A percentile compares a stretch with the other conserved stretches of the same genome.
Conservation (phyloP, 2,888 invertebrate genomes). For the Hypsopygia costalis region DNA sequence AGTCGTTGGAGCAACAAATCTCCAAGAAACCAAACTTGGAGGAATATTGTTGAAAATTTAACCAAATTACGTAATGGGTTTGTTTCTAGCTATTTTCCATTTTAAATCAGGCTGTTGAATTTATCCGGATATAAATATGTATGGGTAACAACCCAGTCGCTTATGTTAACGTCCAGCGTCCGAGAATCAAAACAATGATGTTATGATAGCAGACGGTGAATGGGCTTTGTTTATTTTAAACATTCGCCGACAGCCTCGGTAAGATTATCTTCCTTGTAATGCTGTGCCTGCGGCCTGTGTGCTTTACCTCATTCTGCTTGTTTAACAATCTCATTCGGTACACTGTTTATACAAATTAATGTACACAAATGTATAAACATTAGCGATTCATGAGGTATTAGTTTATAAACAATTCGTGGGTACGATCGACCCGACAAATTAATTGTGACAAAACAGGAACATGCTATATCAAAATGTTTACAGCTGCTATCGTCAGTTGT, state of each 20-base stretch:
- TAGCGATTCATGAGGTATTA: slow-evolving; percentile 8
- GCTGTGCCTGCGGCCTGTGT: slow-evolving; percentile 43
- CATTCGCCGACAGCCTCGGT: slow-evolving; percentile 46
- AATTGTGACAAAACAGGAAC: background rate
- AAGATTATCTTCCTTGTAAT: slow-evolving; percentile 60
- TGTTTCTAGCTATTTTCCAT: slow-evolving; percentile 11
- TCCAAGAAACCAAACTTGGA: background rate
- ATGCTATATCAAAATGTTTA: slow-evolving; percentile 5
- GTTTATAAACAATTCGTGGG: background rate
- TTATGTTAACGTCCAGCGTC: slow-evolving; percentile 29
- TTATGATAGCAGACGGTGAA: slow-evolving; percentile 64
- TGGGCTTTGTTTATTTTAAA: slow-evolving; percentile 66
- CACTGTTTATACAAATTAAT: slow-evolving; percentile 28
- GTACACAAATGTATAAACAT: slow-evolving; percentile 26
- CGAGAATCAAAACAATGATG: slow-evolving; percentile 68
- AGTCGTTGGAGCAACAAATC: background rate
- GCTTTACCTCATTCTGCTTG: slow-evolving; percentile 38
- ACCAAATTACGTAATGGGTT: slow-evolving; percentile 1
- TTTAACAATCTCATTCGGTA: slow-evolving; percentile 33
- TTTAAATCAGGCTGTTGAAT: slow-evolving; percentile 17
- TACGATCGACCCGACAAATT: background rate
- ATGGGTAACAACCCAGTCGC: slow-evolving; percentile 10
- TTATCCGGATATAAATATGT: slow-evolving; percentile 16
- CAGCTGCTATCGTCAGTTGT: slow-evolving; percentile 2
- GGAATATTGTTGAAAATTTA: background rate